phyloP scores from a whole-genome alignment of 2,797 vertebrate species.

The Pseudochirops corinnae region DNA sequence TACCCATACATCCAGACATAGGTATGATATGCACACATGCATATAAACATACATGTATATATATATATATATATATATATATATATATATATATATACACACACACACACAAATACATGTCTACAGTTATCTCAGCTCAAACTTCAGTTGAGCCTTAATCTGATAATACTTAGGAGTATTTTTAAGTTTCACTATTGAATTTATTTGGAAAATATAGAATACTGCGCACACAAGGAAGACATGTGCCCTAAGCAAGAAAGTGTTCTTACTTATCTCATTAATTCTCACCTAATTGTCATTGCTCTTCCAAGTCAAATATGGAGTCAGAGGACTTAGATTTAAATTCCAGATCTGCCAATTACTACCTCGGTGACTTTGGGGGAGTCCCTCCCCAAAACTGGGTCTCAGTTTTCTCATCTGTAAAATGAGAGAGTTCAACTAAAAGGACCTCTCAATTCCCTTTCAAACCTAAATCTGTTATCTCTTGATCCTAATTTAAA shows the following conservation, averaged over 20 bases:
- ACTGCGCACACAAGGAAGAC: too few relatives aligned
- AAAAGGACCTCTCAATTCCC: not conserved
- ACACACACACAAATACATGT: too few relatives aligned
- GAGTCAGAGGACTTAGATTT: not conserved
- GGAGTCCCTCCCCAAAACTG: not conserved
- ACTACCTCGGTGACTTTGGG: not conserved
- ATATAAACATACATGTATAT: too few relatives aligned
- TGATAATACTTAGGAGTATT: not conserved
- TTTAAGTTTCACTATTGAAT: not conserved
- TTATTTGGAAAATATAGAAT: not conserved
- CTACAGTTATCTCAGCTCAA: not conserved
- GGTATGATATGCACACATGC: too few relatives aligned
- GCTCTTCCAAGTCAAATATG: not conserved
- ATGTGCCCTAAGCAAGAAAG: not conserved
- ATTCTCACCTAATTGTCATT: not conserved
- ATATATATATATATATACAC: too few relatives aligned
- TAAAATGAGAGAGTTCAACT: not conserved
- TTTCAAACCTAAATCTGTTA: not conserved
- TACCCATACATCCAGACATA: too few relatives aligned
- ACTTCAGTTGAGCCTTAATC: not conserved
- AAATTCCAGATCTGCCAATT: not conserved
- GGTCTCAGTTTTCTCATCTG: not conserved
- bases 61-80: too few relatives aligned
- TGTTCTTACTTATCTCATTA: not conserved
- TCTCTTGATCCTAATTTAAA: conserved; percentile 43